phyloP scores from a whole-genome alignment of 2,797 vertebrate species.

The Falco columbarius region DNA sequence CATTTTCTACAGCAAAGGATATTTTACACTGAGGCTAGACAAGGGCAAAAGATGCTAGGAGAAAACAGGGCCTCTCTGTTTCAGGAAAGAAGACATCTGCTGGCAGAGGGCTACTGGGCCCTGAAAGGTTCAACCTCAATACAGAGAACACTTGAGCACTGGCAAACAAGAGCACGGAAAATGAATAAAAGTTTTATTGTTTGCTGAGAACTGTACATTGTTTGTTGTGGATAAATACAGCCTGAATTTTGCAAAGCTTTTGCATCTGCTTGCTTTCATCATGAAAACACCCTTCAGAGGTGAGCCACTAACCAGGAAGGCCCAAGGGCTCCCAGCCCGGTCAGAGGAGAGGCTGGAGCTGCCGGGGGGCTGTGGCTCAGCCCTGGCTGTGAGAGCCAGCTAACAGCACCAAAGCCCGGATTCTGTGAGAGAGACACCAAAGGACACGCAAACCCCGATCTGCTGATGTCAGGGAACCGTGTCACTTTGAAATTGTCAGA shows the following conservation, averaged over 20 bases:
- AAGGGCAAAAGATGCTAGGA: not conserved
- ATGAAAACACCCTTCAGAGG: not conserved
- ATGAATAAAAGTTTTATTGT: not conserved
- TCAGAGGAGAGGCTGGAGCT: not conserved
- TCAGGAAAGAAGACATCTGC: not conserved
- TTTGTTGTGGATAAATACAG: not conserved
- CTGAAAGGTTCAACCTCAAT: not conserved
- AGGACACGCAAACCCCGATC: accelerated
- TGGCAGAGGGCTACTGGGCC: not conserved
- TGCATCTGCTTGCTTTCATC: not conserved
- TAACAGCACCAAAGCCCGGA: not conserved
- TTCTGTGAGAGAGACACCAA: not conserved
- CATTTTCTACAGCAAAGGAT: not conserved
- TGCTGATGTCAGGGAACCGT: not conserved
- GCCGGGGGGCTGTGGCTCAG: not conserved
- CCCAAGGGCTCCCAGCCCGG: not conserved
- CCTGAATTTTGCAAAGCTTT: not conserved
- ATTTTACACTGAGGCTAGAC: not conserved
- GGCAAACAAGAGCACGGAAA: not conserved
- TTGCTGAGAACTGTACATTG: not conserved
- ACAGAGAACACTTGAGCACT: slow-evolving; percentile 1
- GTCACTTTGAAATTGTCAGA: not conserved
- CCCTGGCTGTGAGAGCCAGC: accelerated
- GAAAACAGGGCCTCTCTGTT: not conserved
- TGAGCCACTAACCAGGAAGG: not conserved